Conservation (phyloP, 2,888 invertebrate genomes). For the Sphecodes monilicornis region DNA sequence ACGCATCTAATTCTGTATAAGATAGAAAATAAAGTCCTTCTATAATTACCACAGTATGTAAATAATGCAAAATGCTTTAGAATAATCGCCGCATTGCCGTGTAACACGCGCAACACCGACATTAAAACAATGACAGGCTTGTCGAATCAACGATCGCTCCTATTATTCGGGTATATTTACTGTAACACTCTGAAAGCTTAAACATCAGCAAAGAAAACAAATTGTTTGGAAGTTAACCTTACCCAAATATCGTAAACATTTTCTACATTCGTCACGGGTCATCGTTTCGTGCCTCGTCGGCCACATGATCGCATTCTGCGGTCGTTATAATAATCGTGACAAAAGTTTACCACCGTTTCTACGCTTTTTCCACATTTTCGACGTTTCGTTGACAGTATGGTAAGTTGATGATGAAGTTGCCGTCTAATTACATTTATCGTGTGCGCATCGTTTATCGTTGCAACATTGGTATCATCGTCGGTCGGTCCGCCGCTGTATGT, state of each 20-base stretch:
- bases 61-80: slow-evolving; percentile 23
- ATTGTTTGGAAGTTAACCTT: slow-evolving; percentile 80
- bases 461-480: slow-evolving; percentile 38
- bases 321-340: slow-evolving; percentile 50
- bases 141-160: neutral
- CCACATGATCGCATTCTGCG: slow-evolving; percentile 85
- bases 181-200: slow-evolving; percentile 11
- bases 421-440: slow-evolving; percentile 44
- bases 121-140: neutral
- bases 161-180: neutral
- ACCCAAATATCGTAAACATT: slow-evolving; percentile 95
- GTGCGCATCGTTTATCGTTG: slow-evolving; percentile 10
- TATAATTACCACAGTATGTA: slow-evolving; percentile 83
- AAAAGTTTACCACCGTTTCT: slow-evolving; percentile 33
- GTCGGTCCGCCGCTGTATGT: neutral
- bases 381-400: slow-evolving; percentile 75
- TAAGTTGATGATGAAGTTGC: slow-evolving; percentile 73
- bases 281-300: slow-evolving; percentile 91
- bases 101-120: neutral
- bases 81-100: slow-evolving; percentile 10
- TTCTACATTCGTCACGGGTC: slow-evolving; percentile 95
- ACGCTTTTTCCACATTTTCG: slow-evolving; percentile 70
- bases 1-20: slow-evolving; percentile 94
- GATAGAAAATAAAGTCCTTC: slow-evolving; percentile 91
- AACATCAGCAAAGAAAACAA: slow-evolving; percentile 39